A percentile compares a stretch with the other conserved stretches of the same genome.
Conservation (phyloP, 2,113 vertebrate genomes). For the Lepidothrix coronata region DNA sequence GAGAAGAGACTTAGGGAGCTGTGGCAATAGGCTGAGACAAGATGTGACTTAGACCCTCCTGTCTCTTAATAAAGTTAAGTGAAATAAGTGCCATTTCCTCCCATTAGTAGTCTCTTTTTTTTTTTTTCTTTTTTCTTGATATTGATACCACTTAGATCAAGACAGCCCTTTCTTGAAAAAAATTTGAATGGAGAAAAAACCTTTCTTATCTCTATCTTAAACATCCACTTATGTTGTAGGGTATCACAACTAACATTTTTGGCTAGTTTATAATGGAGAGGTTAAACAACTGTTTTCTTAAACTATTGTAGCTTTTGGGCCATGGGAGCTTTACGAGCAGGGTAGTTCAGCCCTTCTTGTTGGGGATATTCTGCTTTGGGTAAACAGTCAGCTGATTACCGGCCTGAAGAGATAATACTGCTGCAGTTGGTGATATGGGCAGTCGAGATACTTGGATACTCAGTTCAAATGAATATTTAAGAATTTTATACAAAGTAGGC, state of each 20-base stretch:
- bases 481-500: neutral
- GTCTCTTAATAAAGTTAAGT: neutral
- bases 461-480: neutral
- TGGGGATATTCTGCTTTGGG: neutral
- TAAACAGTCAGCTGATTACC: neutral
- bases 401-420: neutral
- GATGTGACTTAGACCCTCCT: neutral
- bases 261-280: neutral
- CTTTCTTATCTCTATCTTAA: neutral
- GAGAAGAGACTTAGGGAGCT: neutral
- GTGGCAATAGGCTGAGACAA: neutral
- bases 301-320: neutral
- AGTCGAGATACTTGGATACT: neutral
- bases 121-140: neutral
- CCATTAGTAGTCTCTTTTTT: neutral
- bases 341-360: neutral
- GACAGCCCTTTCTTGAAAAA: neutral
- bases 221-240: neutral
- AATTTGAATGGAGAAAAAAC: neutral
- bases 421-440: neutral
- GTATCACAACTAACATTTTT: neutral
- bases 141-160: neutral
- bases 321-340: neutral
- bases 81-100: neutral
- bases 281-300: neutral